phyloP scores from a whole-genome alignment of 2,113 vertebrate species.

The Podilymbus podiceps region DNA sequence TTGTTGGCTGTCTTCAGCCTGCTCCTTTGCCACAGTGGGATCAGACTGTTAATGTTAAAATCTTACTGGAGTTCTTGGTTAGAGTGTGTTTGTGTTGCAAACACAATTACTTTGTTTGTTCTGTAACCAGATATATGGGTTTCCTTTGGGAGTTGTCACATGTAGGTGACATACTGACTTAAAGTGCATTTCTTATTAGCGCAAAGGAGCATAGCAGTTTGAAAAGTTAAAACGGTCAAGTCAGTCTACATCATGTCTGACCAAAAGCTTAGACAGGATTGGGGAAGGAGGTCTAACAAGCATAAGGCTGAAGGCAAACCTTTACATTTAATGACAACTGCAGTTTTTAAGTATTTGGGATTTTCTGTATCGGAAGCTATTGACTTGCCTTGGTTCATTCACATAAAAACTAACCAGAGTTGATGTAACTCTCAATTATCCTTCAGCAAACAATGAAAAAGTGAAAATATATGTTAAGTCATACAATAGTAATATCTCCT shows the following conservation, averaged over 20 bases:
- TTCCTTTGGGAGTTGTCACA: neutral
- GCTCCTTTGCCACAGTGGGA: neutral
- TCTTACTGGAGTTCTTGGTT: neutral
- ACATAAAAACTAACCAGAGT: neutral
- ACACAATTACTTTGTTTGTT: rapidly evolving
- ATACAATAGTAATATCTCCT: neutral
- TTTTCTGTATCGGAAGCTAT: neutral
- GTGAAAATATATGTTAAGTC: neutral
- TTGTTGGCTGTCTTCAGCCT: neutral
- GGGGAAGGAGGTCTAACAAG: neutral
- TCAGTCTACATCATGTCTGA: neutral
- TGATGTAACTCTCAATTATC: neutral
- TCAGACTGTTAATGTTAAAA: rapidly evolving
- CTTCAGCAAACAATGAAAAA: neutral
- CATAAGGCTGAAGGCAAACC: neutral
- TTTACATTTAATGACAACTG: neutral
- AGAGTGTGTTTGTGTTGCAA: neutral
- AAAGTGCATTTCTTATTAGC: rapidly evolving
- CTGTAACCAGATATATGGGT: neutral
- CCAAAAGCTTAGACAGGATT: neutral
- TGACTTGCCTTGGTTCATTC: neutral
- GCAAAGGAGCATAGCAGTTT: rapidly evolving
- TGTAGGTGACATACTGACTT: neutral
- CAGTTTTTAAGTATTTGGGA: neutral
- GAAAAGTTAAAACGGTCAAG: neutral